A percentile compares a stretch with the other conserved stretches of the same genome.
phyloP scores from a whole-genome alignment of 2,113 vertebrate genomes.

The Hemichromis elongatus region DNA sequence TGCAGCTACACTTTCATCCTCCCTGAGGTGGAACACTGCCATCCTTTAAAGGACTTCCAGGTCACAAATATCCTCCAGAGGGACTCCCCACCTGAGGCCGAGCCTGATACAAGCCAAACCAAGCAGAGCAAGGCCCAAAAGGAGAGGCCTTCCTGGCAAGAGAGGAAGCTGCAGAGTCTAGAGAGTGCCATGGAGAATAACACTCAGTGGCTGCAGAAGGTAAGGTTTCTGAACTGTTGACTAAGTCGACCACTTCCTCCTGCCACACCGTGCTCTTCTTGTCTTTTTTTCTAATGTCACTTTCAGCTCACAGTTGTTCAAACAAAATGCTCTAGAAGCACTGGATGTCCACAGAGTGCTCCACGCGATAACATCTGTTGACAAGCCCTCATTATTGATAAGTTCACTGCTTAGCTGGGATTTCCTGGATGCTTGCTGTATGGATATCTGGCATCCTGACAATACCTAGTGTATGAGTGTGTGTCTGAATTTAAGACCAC shows the following conservation, averaged over 20 bases:
- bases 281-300: not conserved
- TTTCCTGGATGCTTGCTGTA: slow-evolving; percentile 41
- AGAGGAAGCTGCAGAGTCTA: slow-evolving; percentile 72
- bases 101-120: slow-evolving; percentile 5
- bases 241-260: not conserved
- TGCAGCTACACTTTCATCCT: slow-evolving; percentile 83
- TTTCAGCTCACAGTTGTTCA: not conserved
- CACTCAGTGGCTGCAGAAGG: slow-evolving; percentile 83
- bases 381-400: slow-evolving; percentile 31
- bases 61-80: slow-evolving; percentile 77
- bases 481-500: slow-evolving; percentile 44
- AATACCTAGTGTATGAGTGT: slow-evolving; percentile 5
- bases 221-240: slow-evolving; percentile 29
- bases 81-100: slow-evolving; percentile 63
- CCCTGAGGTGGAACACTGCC: slow-evolving; percentile 75
- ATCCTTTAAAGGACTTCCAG: slow-evolving; percentile 57
- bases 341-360: not conserved
- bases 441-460: slow-evolving; percentile 16
- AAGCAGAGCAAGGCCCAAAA: slow-evolving; percentile 21
- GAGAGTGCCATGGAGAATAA: slow-evolving; percentile 80
- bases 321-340: not conserved
- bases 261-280: not conserved
- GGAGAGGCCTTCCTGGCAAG: slow-evolving; percentile 65
- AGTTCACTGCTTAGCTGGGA: slow-evolving; percentile 25
- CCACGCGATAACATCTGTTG: slow-evolving; percentile 2